These are phyloP conservation scores for Oedothorax gibbosus DNA, from an alignment of 1,140 invertebrate genomes.

Conservation along the genomic window DNA sequence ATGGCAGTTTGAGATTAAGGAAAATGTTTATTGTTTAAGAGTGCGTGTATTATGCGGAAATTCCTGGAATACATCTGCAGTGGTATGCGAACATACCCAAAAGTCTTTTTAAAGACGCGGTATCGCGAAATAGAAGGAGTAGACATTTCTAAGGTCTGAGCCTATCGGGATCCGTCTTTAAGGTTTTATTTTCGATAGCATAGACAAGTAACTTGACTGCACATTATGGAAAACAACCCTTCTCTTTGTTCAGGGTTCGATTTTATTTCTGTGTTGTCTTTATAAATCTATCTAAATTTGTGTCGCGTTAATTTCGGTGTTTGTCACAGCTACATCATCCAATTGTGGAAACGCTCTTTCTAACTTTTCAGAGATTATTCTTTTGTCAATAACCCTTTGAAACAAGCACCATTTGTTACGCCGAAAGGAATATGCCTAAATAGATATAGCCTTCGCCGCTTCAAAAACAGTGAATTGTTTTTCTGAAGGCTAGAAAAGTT, in stretches of 20 bases:
- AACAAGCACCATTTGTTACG: conserved; percentile 65
- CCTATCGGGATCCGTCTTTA: conserved; percentile 48
- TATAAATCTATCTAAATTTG: conserved; percentile 36
- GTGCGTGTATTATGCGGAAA: conserved; percentile 5
- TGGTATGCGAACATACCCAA: conserved; percentile 38
- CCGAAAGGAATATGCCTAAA: conserved; percentile 68
- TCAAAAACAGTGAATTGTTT: conserved; percentile 63
- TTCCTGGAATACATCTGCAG: not conserved
- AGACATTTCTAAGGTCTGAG: conserved; percentile 34
- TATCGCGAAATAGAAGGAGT: conserved; percentile 14
- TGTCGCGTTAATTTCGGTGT: conserved; percentile 46
- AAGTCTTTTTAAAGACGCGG: conserved; percentile 7
- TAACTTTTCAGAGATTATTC: conserved; percentile 65
- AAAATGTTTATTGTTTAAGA: not conserved
- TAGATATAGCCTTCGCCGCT: conserved; percentile 63
- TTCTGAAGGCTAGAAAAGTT: conserved; percentile 62
- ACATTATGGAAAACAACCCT: conserved; percentile 2
- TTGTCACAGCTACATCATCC: conserved; percentile 61
- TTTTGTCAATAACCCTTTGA: conserved; percentile 67
- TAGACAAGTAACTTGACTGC: conserved; percentile 53
- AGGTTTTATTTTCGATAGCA: conserved; percentile 2
- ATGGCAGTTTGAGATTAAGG: conserved; percentile 58
- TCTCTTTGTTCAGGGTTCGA: conserved; percentile 21
- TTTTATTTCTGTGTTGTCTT: not conserved
- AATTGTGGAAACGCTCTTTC: conserved; percentile 54